These are phyloP conservation scores for Ciconia boyciana DNA, from an alignment of 2,113 vertebrate species.

Conservation along the genomic window DNA sequence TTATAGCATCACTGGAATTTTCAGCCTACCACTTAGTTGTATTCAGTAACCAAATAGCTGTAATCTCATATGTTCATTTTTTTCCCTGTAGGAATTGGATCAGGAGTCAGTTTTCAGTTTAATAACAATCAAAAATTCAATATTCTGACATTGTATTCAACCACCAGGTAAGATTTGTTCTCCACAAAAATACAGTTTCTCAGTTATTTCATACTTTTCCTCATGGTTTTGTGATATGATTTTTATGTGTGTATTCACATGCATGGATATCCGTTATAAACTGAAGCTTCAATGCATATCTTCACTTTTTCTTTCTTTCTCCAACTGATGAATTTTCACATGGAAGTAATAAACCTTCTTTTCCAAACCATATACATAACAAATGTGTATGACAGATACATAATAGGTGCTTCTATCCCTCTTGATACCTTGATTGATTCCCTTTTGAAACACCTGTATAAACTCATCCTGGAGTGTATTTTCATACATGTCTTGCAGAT, in stretches of 20 bases:
- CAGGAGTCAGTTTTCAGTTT: constrained; percentile 83
- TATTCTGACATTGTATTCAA: constrained; percentile 82
- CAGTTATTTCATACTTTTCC: background rate
- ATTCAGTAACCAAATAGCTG: background rate
- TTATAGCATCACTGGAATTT: background rate
- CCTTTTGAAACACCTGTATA: background rate
- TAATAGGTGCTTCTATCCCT: background rate
- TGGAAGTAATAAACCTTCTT: background rate
- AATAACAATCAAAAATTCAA: constrained; percentile 79
- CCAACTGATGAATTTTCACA: background rate
- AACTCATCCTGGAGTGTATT: background rate
- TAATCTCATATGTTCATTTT: background rate
- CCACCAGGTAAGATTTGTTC: constrained; percentile 74
- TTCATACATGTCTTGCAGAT: background rate
- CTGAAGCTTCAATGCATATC: background rate
- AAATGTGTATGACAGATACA: background rate
- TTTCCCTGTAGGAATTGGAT: constrained; percentile 78
- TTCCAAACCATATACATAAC: background rate
- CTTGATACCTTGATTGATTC: background rate
- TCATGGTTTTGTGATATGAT: background rate
- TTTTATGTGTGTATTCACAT: background rate
- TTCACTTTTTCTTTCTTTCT: background rate
- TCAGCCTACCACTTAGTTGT: background rate
- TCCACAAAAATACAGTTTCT: background rate
- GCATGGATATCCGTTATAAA: background rate